A percentile compares a stretch with the other conserved stretches of the same genome.
Conservation (phyloP, 2,113 vertebrate species). For the Crotalus horridus region DNA sequence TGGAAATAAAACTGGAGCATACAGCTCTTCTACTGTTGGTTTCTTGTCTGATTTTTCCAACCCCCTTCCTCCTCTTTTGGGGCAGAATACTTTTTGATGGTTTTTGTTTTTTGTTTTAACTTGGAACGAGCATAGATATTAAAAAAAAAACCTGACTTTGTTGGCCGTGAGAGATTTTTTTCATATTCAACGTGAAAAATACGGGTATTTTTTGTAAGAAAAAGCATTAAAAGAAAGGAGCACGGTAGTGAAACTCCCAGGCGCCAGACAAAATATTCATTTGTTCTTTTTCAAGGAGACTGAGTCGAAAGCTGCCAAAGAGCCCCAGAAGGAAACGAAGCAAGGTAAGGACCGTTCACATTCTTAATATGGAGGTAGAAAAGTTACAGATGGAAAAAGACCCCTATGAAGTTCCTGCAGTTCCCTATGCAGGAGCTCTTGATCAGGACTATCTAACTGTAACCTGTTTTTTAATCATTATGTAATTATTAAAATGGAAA, state of each 20-base stretch:
- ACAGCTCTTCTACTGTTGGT: constrained; percentile 60
- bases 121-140: constrained; percentile 16
- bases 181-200: constrained; percentile 69
- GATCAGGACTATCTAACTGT: not conserved
- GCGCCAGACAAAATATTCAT: constrained; percentile 60
- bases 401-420: not conserved
- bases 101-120: constrained; percentile 6
- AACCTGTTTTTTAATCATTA: not conserved
- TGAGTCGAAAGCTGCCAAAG: constrained; percentile 70
- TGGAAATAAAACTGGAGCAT: constrained; percentile 63
- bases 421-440: not conserved
- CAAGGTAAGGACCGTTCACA: constrained; percentile 53
- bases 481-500: not conserved
- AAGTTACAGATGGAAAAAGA: constrained; percentile 23
- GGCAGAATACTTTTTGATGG: constrained; percentile 43
- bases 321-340: constrained; percentile 67
- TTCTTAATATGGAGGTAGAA: constrained; percentile 5
- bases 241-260: constrained; percentile 62
- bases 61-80: constrained; percentile 43
- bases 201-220: constrained; percentile 75
- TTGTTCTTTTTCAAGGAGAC: constrained; percentile 63
- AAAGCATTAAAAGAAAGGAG: constrained; percentile 54
- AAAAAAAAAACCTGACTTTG: constrained; percentile 30
- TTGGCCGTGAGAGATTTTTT: constrained; percentile 65
- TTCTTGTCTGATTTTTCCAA: constrained; percentile 43